These are phyloP conservation scores for Brachionus rubens DNA, from an alignment of 1,140 invertebrate species.

Conservation along the genomic window DNA sequence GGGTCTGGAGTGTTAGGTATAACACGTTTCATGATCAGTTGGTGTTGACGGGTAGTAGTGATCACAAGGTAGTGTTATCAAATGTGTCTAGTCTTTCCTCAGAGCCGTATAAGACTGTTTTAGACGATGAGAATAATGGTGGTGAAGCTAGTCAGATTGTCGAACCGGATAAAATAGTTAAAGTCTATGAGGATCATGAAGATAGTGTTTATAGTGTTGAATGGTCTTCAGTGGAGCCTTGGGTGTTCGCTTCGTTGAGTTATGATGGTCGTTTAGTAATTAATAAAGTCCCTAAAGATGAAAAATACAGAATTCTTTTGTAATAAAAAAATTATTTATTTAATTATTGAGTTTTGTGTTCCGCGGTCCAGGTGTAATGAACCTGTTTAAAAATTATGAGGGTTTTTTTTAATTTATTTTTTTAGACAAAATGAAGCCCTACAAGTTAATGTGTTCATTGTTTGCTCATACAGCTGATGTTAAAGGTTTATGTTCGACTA, in stretches of 20 bases:
- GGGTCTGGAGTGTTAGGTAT: slow-evolving; percentile 86
- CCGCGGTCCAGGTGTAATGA: too few relatives aligned
- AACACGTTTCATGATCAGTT: slow-evolving; percentile 96
- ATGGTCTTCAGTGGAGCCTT: slow-evolving; percentile 93
- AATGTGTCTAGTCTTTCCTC: slow-evolving; percentile 82
- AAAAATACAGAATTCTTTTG: slow-evolving; percentile 43
- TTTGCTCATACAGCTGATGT: slow-evolving; percentile 44
- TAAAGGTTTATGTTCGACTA: slow-evolving; percentile 10
- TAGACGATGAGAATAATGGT: slow-evolving; percentile 43
- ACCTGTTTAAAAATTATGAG: too few relatives aligned
- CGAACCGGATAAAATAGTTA: slow-evolving; percentile 72
- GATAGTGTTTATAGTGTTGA: slow-evolving; percentile 94
- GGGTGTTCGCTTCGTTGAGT: slow-evolving; percentile 94
- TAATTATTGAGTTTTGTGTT: neutral
- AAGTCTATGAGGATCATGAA: slow-evolving; percentile 90
- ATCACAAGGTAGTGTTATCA: slow-evolving; percentile 81
- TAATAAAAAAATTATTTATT: slow-evolving; percentile 9
- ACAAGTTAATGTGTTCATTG: slow-evolving; percentile 30
- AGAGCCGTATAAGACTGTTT: slow-evolving; percentile 65
- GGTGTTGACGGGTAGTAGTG: slow-evolving; percentile 87
- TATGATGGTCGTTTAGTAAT: slow-evolving; percentile 91
- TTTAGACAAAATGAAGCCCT: slow-evolving; percentile 12
- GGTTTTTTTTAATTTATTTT: neutral
- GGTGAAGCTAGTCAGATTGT: slow-evolving; percentile 27
- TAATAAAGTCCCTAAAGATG: slow-evolving; percentile 81